A percentile compares a stretch with the other conserved stretches of the same genome.
Conservation (phyloP, 2,113 vertebrate species). For the Rhinichthys klamathensis region DNA sequence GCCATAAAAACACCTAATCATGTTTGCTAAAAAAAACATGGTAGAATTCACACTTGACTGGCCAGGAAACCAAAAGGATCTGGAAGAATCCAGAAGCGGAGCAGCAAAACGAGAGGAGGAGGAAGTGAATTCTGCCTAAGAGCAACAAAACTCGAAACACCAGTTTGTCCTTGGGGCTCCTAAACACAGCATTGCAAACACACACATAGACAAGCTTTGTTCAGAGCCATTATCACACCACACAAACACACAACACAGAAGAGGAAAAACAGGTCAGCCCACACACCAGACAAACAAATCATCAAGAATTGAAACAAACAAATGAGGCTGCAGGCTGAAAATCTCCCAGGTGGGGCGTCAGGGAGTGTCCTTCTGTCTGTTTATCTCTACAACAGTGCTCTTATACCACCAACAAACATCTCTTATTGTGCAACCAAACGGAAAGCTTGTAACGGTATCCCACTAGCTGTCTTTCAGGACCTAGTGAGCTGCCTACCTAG, state of each 20-base stretch:
- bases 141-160: slow-evolving; percentile 44
- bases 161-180: slow-evolving; percentile 37
- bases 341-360: slow-evolving; percentile 1
- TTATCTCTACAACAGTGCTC: neutral
- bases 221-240: slow-evolving; percentile 1
- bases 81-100: neutral
- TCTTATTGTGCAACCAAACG: neutral
- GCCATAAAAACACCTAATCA: neutral
- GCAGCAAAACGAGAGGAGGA: neutral
- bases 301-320: slow-evolving; percentile 25
- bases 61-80: neutral
- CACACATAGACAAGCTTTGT: slow-evolving; percentile 26
- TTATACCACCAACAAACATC: neutral
- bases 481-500: neutral
- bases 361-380: slow-evolving; percentile 3
- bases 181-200: slow-evolving; percentile 27
- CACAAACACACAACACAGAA: slow-evolving; percentile 2
- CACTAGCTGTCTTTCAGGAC: neutral
- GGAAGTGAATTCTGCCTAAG: slow-evolving; percentile 14
- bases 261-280: slow-evolving; percentile 18
- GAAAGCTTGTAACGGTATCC: neutral
- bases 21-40: neutral
- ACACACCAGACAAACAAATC: slow-evolving; percentile 23
- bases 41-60: neutral
- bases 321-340: neutral